Base-by-base conservation (phyloP, 2,113 vertebrate species). In the Lipophrys pholis region DNA sequence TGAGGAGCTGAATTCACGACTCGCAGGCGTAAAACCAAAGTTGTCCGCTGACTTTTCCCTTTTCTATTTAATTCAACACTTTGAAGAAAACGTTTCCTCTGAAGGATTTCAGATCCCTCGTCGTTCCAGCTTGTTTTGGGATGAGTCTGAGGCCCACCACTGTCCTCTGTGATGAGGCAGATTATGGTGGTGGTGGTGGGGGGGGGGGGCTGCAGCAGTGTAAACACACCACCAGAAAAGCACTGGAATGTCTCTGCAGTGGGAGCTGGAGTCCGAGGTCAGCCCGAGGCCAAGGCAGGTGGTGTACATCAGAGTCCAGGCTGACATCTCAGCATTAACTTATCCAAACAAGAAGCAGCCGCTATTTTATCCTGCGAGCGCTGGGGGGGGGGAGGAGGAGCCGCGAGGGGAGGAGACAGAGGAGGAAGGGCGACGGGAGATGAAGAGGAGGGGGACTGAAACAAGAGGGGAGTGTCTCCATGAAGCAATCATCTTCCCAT, bases 261-360 rank as follows among this genome's bases (percentile, higher is more conserved):
- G 93, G 92, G 93, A 92, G 93, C 81, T 81, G 91, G 85, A 90
- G 82, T 50, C 81, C 45, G 80, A 83, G 93, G 93, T 94, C 93
- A 94, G 65, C 21, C 21, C 60, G 77, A 91, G 93, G 93, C 91
- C 90, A 94, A 91, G 90, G 91, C 93, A 93, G 93, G 92, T 94
- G 93, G 93, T 93, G 89, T 91, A 90, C 90, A 93, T 94, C 93
- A 93, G 90, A 89, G 78, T 69, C 50, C 69, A 80, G 87, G 87
- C 89, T 93, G 93, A 93, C 93, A 90, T 91, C 85, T 87, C 89
- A 86, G 87, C 90, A 91, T 90, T 87, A 91, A 87, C 92, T 91
- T 90, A 91, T 91, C 92, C 90, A 93, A 92, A 93, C 89, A 92
- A 86, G 83, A 83, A 73, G 79, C 81, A 80, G 73, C 78, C 87